phyloP scores from a whole-genome alignment of 2,888 invertebrate genomes.

The Taphrorychus bicolor region DNA sequence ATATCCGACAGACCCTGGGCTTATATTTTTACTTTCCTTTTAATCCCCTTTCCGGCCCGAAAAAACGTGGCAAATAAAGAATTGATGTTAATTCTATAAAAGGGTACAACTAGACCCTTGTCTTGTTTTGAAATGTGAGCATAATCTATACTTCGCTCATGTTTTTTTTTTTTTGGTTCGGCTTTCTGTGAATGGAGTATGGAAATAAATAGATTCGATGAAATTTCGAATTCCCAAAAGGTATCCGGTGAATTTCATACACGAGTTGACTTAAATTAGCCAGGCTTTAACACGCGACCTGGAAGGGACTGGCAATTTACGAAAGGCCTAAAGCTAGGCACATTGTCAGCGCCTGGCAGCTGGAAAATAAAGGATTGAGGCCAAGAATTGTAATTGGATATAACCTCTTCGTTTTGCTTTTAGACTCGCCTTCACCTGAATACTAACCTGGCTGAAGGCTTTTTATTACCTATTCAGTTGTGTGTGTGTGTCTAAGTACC shows the following conservation, averaged over 20 bases:
- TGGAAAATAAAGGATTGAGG: slow-evolving; percentile 1
- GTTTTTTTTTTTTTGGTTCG: neutral
- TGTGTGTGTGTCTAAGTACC: too few species aligned
- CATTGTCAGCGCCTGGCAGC: neutral
- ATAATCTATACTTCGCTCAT: neutral
- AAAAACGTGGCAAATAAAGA: slow-evolving; percentile 11
- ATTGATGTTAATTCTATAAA: slow-evolving; percentile 19
- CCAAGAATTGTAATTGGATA: neutral
- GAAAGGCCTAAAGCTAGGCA: slow-evolving; percentile 3
- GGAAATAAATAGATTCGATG: too few species aligned
- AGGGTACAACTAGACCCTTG: slow-evolving; percentile 5
- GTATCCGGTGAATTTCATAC: neutral
- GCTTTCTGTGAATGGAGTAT: too few species aligned
- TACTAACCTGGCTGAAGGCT: neutral
- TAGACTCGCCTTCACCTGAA: neutral
- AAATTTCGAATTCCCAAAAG: neutral
- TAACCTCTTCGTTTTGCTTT: neutral
- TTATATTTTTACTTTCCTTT: slow-evolving; percentile 16
- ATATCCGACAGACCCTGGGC: slow-evolving; percentile 1
- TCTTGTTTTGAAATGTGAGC: neutral
- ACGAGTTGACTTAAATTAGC: neutral
- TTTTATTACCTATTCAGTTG: neutral
- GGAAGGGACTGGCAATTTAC: neutral
- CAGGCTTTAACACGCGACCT: slow-evolving; percentile 2
- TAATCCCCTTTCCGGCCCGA: neutral